Percentiles rank a stretch among this genome's conserved stretches.
These are phyloP conservation scores for Neosilurus mollespiculum DNA, from an alignment of 2,797 vertebrate genomes.

Conservation along the genomic window DNA sequence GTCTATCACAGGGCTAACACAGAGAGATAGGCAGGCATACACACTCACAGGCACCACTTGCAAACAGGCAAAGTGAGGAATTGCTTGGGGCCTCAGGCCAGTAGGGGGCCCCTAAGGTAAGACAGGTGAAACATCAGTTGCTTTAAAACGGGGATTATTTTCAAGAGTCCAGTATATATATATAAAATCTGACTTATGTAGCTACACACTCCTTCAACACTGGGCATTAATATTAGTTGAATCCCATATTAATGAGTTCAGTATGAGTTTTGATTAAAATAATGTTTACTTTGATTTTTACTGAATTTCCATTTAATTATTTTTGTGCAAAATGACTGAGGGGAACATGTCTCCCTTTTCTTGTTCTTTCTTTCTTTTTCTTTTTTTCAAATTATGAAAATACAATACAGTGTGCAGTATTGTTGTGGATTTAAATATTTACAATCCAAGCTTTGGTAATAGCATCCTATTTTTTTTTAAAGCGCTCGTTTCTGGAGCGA, in stretches of 20 bases:
- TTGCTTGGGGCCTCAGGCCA: too few relatives aligned
- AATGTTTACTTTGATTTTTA: background rate
- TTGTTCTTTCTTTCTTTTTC: too few relatives aligned
- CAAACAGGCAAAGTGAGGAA: too few relatives aligned
- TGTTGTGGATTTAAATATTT: constrained; percentile 24
- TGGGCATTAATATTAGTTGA: background rate
- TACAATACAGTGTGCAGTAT: background rate
- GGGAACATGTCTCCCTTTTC: background rate
- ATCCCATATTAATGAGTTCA: background rate
- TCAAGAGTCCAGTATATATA: too few relatives aligned
- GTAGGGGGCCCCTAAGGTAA: too few relatives aligned
- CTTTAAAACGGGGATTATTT: too few relatives aligned
- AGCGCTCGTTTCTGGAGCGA: constrained; percentile 15
- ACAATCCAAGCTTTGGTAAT: constrained; percentile 25
- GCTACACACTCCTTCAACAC: background rate
- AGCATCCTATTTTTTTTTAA: background rate
- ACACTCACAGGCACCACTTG: too few relatives aligned
- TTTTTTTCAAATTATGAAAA: background rate
- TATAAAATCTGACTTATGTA: background rate
- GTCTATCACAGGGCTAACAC: too few relatives aligned
- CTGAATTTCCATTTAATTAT: background rate
- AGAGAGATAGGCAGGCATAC: too few relatives aligned
- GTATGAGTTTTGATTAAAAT: background rate
- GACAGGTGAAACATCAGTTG: too few relatives aligned
- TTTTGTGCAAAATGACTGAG: background rate